These are phyloP conservation scores for Ursus arctos DNA, from an alignment of 2,113 vertebrate species.

Conservation along the genomic window DNA sequence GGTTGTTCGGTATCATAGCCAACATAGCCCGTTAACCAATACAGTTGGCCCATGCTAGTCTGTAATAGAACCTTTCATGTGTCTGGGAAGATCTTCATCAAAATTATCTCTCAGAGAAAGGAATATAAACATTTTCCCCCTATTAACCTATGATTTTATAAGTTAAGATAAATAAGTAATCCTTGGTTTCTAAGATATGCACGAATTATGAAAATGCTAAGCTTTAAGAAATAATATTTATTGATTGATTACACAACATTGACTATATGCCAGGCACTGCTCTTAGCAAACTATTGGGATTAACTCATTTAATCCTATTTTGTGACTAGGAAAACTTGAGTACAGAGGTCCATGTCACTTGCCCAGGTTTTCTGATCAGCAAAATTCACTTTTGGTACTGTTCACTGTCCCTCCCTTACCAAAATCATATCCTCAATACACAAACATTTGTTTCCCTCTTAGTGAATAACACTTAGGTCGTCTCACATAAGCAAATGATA, in stretches of 20 bases:
- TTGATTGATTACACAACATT: not conserved
- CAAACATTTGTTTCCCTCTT: not conserved
- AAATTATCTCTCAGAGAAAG: not conserved
- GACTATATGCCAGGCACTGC: not conserved
- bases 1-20: not conserved
- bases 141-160: not conserved
- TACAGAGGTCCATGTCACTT: not conserved
- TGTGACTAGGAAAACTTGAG: not conserved
- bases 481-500: not conserved
- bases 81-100: not conserved
- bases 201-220: not conserved
- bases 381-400: not conserved
- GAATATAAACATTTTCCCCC: not conserved
- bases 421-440: not conserved
- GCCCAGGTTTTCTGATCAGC: not conserved
- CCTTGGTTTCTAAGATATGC: not conserved
- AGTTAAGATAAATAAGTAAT: not conserved
- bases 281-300: not conserved
- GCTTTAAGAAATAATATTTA: not conserved
- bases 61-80: not conserved
- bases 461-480: not conserved
- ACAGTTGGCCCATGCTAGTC: not conserved
- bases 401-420: not conserved
- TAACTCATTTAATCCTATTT: conserved; percentile 1
- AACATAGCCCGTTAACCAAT: not conserved